Base-by-base conservation (phyloP, 1,140 invertebrate genomes). In the Pseudachorutes palmiensis region DNA sequence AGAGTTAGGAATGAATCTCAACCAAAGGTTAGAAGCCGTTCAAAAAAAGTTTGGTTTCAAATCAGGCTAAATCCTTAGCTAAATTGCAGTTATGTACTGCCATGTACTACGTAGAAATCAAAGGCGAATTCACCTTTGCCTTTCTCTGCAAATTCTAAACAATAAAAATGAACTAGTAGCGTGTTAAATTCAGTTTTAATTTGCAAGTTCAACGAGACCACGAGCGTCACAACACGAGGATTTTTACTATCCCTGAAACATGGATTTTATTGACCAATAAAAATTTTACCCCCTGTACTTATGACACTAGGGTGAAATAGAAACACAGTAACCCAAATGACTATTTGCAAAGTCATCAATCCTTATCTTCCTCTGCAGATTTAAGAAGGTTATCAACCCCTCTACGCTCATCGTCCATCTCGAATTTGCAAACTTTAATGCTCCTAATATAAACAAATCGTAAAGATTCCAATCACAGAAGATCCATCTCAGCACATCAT, bases 201-300 rank as follows among this genome's bases (percentile, higher is more conserved):
- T 55, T 55, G 24, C 51, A 55, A 55, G 51, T 55, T 9, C 51
- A 24, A 19, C 9, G 24, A 24, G 24, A 14, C 51, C 24, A 31
- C 29, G 5, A 61, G 5, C 29, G 30, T 30, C 31, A 61, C 28
- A 61, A 61, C 59, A 61, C 3, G 30, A 3, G 24, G 9, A 55
- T 55, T 55, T 55, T 55, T 55, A 55, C 51, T 16, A 55, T 55
- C 49, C 33, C 60, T 69, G 65, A 69, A 65, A 69, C 68, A 65
- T 65, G 68, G 65, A 69, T 69, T 69, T 69, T 69, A 69, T 69
- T 62, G 64, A 41, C 31, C 45, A 65, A 68, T 65, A 65, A 69
- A 69, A 69, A 69, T 65, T 69, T 65, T 57, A 57, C 68, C 68
- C 33, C 24, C 51, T 55, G 12, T 26, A 14, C 24, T 55, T 22